phyloP scores from a whole-genome alignment of 2,113 vertebrate genomes.

The Oncorhynchus nerka region DNA sequence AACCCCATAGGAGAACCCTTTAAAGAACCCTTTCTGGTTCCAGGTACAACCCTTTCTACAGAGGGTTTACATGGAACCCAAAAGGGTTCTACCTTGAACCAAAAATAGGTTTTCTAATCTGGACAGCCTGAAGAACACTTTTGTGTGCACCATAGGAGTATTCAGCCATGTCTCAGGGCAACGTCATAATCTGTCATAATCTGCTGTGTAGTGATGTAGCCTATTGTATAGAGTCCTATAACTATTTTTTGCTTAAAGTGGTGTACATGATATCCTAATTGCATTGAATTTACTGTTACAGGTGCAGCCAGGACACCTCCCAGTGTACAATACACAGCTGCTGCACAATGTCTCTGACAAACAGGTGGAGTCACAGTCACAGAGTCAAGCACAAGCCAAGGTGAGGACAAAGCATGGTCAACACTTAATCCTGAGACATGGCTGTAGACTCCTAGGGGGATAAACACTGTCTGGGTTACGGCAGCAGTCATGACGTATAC shows the following conservation, averaged over 20 bases:
- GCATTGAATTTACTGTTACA: constrained; percentile 55
- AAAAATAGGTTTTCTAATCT: too few relatives aligned
- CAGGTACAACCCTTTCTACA: too few relatives aligned
- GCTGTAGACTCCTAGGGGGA: too few relatives aligned
- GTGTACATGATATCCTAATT: constrained; percentile 42
- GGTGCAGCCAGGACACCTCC: constrained; percentile 70
- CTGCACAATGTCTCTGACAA: constrained; percentile 69
- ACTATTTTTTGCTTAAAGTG: constrained; percentile 17
- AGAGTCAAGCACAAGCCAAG: constrained; percentile 76
- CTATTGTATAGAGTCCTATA: neutral
- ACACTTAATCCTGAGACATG: neutral
- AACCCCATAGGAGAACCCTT: too few relatives aligned
- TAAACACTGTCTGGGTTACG: too few relatives aligned
- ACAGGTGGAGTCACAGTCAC: constrained; percentile 68
- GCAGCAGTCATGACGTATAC: neutral
- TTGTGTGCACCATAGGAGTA: too few relatives aligned
- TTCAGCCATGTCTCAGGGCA: too few relatives aligned
- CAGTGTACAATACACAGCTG: constrained; percentile 70
- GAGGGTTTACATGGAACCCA: too few relatives aligned
- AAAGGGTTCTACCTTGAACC: too few relatives aligned
- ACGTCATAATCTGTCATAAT: neutral
- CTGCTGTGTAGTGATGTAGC: neutral
- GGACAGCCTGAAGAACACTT: too few relatives aligned
- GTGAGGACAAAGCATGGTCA: constrained; percentile 44
- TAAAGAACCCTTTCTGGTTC: too few relatives aligned